Percentiles rank a stretch among this genome's conserved stretches.
phyloP scores from a whole-genome alignment of 2,888 invertebrate species.

The Sarcophaga carnaria region DNA sequence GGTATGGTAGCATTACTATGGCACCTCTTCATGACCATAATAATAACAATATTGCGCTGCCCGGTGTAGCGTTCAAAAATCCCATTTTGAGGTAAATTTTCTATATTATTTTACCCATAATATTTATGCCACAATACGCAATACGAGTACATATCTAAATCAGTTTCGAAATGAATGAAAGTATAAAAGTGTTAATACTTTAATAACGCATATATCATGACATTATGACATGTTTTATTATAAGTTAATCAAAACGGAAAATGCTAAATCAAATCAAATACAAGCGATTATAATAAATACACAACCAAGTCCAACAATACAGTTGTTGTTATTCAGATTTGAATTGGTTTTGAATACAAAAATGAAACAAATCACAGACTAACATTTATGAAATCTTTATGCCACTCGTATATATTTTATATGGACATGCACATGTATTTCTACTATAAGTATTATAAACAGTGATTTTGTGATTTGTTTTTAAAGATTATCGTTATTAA shows the following conservation, averaged over 20 bases:
- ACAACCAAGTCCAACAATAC: not conserved
- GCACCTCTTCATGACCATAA: not conserved
- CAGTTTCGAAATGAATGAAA: slow-evolving; percentile 30
- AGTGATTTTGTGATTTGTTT: slow-evolving; percentile 38
- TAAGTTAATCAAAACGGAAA: slow-evolving; percentile 38
- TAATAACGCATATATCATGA: slow-evolving; percentile 55
- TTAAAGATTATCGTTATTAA: slow-evolving; percentile 39
- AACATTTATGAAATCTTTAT: not conserved
- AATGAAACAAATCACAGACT: slow-evolving; percentile 35
- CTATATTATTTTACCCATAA: not conserved
- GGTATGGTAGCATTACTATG: not conserved
- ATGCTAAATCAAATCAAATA: not conserved
- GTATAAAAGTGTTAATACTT: slow-evolving; percentile 49
- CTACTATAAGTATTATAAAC: slow-evolving; percentile 19
- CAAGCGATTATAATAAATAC: not conserved
- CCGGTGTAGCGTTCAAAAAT: not conserved
- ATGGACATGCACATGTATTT: no score
- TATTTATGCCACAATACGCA: not conserved
- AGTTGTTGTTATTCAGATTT: no score
- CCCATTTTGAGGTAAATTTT: not conserved
- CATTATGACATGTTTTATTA: slow-evolving; percentile 61
- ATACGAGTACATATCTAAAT: slow-evolving; percentile 24
- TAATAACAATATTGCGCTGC: not conserved
- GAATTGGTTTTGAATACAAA: no score
- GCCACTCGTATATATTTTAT: no score